These are phyloP conservation scores for Lasioglossum albipes DNA, from an alignment of 1,140 invertebrate genomes.

Conservation along the genomic window DNA sequence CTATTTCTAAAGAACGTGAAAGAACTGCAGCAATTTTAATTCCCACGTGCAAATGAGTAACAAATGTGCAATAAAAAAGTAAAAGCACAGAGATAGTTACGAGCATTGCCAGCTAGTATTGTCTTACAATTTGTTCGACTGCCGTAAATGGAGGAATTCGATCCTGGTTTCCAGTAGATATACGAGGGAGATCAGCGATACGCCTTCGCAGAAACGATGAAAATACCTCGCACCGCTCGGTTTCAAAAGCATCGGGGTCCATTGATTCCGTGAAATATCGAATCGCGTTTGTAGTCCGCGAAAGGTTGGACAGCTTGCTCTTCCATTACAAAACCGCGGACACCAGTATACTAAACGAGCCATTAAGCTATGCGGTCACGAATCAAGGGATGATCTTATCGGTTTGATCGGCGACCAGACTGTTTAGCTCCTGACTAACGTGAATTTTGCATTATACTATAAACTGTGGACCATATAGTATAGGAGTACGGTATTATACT, in stretches of 20 bases:
- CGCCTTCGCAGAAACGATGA: slow-evolving; percentile 24
- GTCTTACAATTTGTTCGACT: not conserved
- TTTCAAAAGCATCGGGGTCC: not conserved
- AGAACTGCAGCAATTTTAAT: no score
- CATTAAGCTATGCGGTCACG: not conserved
- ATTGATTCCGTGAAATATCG: slow-evolving; percentile 13
- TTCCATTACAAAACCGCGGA: not conserved
- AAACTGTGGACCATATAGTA: not conserved
- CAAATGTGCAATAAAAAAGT: no score
- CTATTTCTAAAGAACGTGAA: no score
- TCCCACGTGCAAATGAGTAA: no score
- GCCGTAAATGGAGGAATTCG: not conserved
- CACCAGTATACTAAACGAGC: not conserved
- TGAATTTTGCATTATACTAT: not conserved
- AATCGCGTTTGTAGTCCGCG: not conserved
- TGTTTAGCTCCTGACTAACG: not conserved
- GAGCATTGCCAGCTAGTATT: not conserved
- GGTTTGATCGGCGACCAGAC: not conserved
- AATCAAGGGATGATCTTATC: slow-evolving; percentile 13
- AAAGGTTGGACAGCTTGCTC: not conserved
- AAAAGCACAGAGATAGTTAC: not conserved
- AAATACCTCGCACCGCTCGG: slow-evolving; percentile 14
- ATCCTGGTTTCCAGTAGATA: not conserved
- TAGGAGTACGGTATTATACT: not conserved
- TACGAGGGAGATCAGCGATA: slow-evolving; percentile 3